Percentiles rank a stretch among this genome's conserved stretches.
These are phyloP conservation scores for Congeria kusceri DNA, from an alignment of 2,888 invertebrate genomes.

Conservation along the genomic window DNA sequence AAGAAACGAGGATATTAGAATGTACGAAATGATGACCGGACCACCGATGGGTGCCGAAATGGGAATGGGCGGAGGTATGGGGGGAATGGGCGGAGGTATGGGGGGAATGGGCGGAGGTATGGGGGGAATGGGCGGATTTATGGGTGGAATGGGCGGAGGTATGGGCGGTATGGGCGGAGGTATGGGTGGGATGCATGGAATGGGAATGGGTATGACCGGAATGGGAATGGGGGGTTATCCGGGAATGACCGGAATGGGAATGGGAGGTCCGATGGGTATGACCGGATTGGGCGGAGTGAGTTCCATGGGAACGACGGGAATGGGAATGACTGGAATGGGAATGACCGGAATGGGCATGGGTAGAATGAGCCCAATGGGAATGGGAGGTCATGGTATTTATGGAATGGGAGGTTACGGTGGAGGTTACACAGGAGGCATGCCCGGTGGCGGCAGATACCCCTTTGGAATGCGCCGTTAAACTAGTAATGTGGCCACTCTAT, in stretches of 20 bases:
- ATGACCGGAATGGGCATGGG: not conserved
- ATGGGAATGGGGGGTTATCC: not conserved
- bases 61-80: not conserved
- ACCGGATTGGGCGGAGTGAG: constrained; percentile 7
- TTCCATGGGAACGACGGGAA: not conserved
- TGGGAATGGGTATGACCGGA: not conserved
- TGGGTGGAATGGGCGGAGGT: not conserved
- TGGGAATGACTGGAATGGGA: constrained; percentile 4
- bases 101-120: not conserved
- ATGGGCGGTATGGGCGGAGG: not conserved
- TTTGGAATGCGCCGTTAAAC: too few species aligned
- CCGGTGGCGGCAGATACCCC: too few species aligned
- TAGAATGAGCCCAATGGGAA: not conserved
- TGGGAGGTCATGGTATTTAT: not conserved
- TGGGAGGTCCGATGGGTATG: not conserved
- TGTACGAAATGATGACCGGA: constrained; percentile 21
- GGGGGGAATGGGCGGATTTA: not conserved
- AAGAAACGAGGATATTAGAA: constrained; percentile 21
- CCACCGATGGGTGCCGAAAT: not conserved
- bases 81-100: not conserved
- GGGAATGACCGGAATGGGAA: not conserved
- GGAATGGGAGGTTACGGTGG: not conserved
- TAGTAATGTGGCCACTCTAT: too few species aligned
- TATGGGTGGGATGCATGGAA: not conserved
- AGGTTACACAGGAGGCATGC: not conserved